Base-by-base conservation (phyloP, 2,113 vertebrate species). In the Mola mola region DNA sequence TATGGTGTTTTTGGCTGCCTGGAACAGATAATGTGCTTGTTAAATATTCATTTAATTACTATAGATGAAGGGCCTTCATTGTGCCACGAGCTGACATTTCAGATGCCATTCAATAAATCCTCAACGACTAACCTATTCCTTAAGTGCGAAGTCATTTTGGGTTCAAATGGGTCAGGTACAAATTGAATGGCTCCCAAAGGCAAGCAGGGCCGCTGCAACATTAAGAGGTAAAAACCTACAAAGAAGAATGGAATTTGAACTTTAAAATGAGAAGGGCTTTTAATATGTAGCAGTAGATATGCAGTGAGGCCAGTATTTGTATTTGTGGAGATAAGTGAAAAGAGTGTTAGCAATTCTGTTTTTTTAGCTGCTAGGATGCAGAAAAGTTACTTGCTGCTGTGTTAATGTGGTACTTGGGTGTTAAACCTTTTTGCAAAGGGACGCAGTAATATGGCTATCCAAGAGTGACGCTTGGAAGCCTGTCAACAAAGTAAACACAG, bases 11-110 rank as follows among this genome's bases (percentile, higher is more conserved):
- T 84, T 56, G 77, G 75, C 86, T 86, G 80, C 67, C 53, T 58
- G 72, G 61, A 76, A 67, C 65, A 53, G 84, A 82, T 87, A 90
- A 82, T 87, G 55, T 20, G 40, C 78, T 75, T 49, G 75, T 86
- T 90, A 87, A 90, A 87, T 87, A 88, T 87, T 82, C 84, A 86
- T 79, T 64, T 78, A 87, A 88, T 90, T 86, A 81, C 72, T 67
- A 44, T 49, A 84, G 64, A 84, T 74, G 81, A 80, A 51, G 70
- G 62, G 81, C 53, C 64, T 64, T 81, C 67, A 75, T 73, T 72
- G 42, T 63, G 70, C 62, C 17, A 28, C 16, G 57, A 67, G 75
- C 66, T 84, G 86, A 84, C 84, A 88, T 88, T 88, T 88, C 55
- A 87, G 81, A 90, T 82, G 67, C 31, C 84, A 87, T 70, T 82